A percentile compares a stretch with the other conserved stretches of the same genome.
Evolutionary conservation across 2,113 vertebrate genomes (phyloP).

Genomic region (Macquaria ambigua): DNA sequence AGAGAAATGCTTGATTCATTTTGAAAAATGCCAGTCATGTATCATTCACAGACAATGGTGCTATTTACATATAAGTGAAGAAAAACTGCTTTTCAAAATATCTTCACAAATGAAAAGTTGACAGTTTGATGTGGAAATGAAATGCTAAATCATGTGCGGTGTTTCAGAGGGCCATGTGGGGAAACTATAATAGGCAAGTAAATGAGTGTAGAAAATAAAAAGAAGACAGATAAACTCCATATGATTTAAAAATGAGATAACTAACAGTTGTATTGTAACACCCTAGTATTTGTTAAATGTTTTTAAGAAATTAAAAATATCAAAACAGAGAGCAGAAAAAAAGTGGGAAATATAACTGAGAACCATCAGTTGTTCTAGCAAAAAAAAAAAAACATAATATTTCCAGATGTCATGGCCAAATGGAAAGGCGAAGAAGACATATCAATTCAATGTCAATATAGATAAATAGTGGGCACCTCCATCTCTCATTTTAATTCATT

Average conservation of each 20-base stretch:
- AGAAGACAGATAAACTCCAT: not conserved
- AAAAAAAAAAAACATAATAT: not conserved
- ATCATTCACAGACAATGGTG: slow-evolving; percentile 32
- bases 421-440: not conserved
- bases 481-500: slow-evolving; percentile 33
- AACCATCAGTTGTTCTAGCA: not conserved
- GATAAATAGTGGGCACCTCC: slow-evolving; percentile 7
- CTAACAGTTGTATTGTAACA: not conserved
- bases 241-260: not conserved
- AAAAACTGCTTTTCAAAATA: slow-evolving; percentile 19
- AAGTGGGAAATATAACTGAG: not conserved
- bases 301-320: slow-evolving; percentile 2
- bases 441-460: slow-evolving; percentile 8
- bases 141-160: slow-evolving; percentile 43
- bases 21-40: slow-evolving; percentile 5
- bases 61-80: slow-evolving; percentile 50
- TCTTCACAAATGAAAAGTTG: not conserved
- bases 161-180: not conserved
- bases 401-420: slow-evolving; percentile 3
- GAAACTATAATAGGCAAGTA: slow-evolving; percentile 23
- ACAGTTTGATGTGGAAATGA: slow-evolving; percentile 57
- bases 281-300: no score
- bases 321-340: not conserved
- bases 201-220: slow-evolving; percentile 15
- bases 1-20: slow-evolving; percentile 27